Conservation (phyloP, 1,140 invertebrate genomes). For the Mya arenaria region DNA sequence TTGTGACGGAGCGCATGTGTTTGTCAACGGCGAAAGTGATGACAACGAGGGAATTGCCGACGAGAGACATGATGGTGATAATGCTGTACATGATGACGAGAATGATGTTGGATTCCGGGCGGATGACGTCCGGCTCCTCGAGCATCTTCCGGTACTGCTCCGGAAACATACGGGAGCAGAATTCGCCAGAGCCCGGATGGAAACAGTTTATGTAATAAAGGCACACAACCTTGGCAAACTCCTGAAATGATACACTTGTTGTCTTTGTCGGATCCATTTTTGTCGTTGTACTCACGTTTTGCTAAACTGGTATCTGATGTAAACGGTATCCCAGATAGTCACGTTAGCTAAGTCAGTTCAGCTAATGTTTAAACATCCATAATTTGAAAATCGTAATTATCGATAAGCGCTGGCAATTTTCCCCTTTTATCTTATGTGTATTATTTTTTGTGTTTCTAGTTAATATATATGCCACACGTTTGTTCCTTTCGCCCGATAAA, state of each 20-base stretch:
- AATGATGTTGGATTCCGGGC: conserved; percentile 21
- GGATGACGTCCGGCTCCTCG: background rate
- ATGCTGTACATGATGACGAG: conserved; percentile 62
- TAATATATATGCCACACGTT: too few relatives aligned
- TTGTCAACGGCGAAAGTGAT: conserved; percentile 62
- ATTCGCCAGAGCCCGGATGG: background rate
- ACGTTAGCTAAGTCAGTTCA: too few relatives aligned
- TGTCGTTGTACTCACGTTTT: too few relatives aligned
- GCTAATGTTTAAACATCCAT: too few relatives aligned
- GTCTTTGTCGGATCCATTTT: too few relatives aligned
- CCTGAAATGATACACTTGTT: background rate
- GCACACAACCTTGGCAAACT: conserved; percentile 18
- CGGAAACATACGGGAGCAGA: conserved; percentile 6
- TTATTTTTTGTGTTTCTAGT: too few relatives aligned
- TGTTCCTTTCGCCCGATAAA: too few relatives aligned
- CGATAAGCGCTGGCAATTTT: too few relatives aligned
- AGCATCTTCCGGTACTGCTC: background rate
- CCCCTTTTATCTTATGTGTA: too few relatives aligned
- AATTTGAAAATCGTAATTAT: too few relatives aligned
- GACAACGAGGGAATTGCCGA: conserved; percentile 69
- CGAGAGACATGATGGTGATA: conserved; percentile 59
- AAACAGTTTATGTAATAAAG: conserved; percentile 3
- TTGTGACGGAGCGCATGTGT: conserved; percentile 71
- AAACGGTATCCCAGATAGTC: too few relatives aligned
- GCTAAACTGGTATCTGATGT: too few relatives aligned